phyloP scores from a whole-genome alignment of 2,113 vertebrate genomes.

The Macquaria australasica region DNA sequence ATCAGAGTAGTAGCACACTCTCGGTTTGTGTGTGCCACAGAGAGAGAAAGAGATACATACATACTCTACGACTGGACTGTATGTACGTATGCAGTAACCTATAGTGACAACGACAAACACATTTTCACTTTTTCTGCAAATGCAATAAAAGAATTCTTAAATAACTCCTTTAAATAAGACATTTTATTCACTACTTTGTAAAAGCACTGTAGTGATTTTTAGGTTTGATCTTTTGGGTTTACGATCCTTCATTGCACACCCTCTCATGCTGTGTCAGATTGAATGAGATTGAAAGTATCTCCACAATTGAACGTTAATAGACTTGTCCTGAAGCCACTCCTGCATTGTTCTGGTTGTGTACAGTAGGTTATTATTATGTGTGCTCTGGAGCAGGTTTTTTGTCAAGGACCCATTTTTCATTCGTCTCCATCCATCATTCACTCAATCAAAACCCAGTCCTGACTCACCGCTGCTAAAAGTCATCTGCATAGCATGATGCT shows the following conservation, averaged over 20 bases:
- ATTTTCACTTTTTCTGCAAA: neutral
- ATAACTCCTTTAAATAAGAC: neutral
- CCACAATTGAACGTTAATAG: neutral
- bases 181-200: neutral
- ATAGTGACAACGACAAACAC: neutral
- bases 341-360: neutral
- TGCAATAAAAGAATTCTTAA: neutral
- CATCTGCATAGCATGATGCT: neutral
- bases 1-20: constrained; percentile 64
- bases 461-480: neutral
- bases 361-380: neutral
- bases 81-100: neutral
- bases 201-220: neutral
- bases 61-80: neutral
- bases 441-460: neutral
- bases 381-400: neutral
- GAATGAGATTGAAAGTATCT: no score
- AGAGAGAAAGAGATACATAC: constrained; percentile 2
- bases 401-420: neutral
- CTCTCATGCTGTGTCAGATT: no score
- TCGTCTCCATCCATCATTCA: neutral
- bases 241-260: no score
- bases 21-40: constrained; percentile 12
- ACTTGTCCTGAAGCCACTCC: neutral
- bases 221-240: neutral